phyloP scores from a whole-genome alignment of 1,140 invertebrate species.

The Hylyphantes graminicola region DNA sequence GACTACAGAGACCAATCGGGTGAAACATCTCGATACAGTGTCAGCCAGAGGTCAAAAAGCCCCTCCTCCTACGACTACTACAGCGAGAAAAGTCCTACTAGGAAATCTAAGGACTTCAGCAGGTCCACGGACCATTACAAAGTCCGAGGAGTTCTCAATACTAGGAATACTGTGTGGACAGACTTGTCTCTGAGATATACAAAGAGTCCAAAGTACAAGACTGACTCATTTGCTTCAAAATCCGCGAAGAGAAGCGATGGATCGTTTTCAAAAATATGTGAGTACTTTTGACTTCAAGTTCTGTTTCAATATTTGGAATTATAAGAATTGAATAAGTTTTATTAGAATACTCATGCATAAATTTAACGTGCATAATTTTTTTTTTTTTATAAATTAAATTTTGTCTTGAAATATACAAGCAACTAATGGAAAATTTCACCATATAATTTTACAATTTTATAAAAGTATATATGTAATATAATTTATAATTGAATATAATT shows the following conservation, averaged over 20 bases:
- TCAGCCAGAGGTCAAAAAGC: background rate
- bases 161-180: constrained; percentile 8
- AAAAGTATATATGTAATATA: too few species aligned
- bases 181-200: constrained; percentile 6
- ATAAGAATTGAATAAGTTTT: too few species aligned
- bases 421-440: too few species aligned
- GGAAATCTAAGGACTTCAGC: background rate
- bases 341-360: too few species aligned
- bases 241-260: background rate
- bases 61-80: constrained; percentile 7
- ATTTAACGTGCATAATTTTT: too few species aligned
- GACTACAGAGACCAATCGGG: background rate
- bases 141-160: background rate
- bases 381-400: too few species aligned
- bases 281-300: background rate
- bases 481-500: too few species aligned
- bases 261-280: background rate
- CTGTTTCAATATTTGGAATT: background rate
- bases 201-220: background rate
- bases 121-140: background rate
- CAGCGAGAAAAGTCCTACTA: background rate
- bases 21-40: background rate
- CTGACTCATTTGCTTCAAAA: background rate
- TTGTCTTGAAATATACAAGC: too few species aligned
- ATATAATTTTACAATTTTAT: too few species aligned